These are phyloP conservation scores for Megaceryle maxima DNA, from an alignment of 2,113 vertebrate species.

Conservation along the genomic window DNA sequence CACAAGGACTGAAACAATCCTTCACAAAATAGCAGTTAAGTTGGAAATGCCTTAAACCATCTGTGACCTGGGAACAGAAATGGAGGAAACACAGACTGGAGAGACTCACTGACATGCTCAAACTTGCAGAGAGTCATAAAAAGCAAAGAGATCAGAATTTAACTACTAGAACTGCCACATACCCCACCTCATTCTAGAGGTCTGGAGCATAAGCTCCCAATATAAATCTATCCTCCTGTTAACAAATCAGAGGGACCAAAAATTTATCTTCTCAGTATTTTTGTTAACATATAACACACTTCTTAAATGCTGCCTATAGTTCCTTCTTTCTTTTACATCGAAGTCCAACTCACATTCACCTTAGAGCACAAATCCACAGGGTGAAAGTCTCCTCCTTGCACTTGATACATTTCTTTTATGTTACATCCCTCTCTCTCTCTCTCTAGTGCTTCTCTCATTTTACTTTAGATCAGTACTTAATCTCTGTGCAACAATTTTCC, in stretches of 20 bases:
- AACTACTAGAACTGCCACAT: neutral
- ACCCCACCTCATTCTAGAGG: neutral
- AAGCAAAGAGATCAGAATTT: neutral
- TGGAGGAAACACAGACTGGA: neutral
- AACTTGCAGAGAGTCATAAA: neutral
- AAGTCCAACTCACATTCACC: neutral
- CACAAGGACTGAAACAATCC: neutral
- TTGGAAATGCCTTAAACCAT: constrained; percentile 9
- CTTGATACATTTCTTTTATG: neutral
- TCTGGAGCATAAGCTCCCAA: neutral
- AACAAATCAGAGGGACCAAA: neutral
- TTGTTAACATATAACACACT: rapidly evolving
- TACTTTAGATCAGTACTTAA: neutral
- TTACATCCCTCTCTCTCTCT: neutral
- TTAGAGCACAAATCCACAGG: neutral
- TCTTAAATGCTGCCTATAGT: neutral
- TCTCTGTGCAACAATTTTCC: neutral
- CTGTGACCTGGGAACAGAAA: constrained; percentile 2
- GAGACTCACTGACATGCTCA: neutral
- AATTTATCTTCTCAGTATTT: neutral
- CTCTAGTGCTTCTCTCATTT: neutral
- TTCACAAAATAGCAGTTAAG: neutral
- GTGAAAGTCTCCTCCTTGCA: neutral
- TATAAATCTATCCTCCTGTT: neutral
- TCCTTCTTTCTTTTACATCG: neutral